Evolutionary conservation across 2,888 invertebrate species (phyloP), one percentile per base, ranked within the genome.

Genomic region (Diabrotica balteata): DNA sequence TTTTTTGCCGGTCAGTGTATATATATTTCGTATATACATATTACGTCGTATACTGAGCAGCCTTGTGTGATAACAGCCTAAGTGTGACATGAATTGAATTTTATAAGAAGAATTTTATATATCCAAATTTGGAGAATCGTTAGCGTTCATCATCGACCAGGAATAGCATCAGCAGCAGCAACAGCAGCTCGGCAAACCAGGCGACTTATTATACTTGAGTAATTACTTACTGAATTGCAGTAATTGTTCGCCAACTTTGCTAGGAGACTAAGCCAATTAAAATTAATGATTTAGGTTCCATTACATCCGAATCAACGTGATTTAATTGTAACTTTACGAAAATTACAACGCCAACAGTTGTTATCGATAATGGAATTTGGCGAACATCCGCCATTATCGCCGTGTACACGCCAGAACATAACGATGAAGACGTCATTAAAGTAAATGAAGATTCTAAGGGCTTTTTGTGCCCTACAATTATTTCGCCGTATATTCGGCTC

Each of bases 221-320:
- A 79, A 79, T 78, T 77, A 78, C 78, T 77, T 71, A 68, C 73
- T 73, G 75, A 77, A 77, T 75, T 76, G 71, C 73, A 72, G 74
- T 79, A 78, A 79, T 78, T 79, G 76, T 76, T 74, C 76, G 70
- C 72, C 73, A 75, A 78, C 74, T 74, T 73, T 73, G 76, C 72
- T 76, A 74, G 75, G 72, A 74, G 76, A 76, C 75, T 78, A 75
- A 73, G 73, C 78, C 80, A 80, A 80, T 80, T 80, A 80, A 79
- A 80, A 78, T 78, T 80, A 80, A 79, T 80, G 79, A 79, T 70
- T 72, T 66, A 74, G 77, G 74, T 78, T 78, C 78, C 76, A 78
- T 79, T 78, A 77, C 77, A 73, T 73, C 74, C 74, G 75, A 77
- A 76, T 75, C 76, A 75, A 76, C 75, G 72, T 69, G 72, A 72